Conservation (phyloP, 64 coral and sea anemone genomes). For the Montipora cactus region DNA sequence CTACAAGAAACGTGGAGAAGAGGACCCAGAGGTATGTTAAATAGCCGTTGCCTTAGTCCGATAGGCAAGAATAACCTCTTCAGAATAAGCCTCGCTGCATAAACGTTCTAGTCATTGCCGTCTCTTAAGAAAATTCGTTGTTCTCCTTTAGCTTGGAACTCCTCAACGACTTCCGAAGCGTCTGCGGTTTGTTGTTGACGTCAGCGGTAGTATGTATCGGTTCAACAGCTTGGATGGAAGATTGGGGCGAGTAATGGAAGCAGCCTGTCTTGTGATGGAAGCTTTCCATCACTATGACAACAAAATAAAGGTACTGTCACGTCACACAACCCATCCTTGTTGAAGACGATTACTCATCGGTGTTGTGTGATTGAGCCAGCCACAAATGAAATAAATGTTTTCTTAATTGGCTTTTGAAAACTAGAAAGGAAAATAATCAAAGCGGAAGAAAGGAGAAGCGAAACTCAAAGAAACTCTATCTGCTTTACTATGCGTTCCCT, state of each 20-base stretch:
- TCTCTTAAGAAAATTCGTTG: background rate
- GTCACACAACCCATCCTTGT: background rate
- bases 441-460: no score
- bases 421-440: no score
- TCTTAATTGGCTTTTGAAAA: no score
- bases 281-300: conserved; percentile 91
- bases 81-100: no score
- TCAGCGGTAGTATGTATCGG: conserved; percentile 99
- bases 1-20: conserved; percentile 94
- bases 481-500: no score
- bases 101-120: background rate
- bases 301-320: conserved; percentile 86
- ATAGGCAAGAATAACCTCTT: no score
- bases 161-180: conserved; percentile 92
- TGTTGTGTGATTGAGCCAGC: no score
- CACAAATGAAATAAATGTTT: no score
- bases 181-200: conserved; percentile 97
- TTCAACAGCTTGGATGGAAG: conserved; percentile 98
- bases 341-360: background rate
- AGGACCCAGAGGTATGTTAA: conserved; percentile 75
- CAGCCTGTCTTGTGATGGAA: conserved; percentile 97
- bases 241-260: conserved; percentile 96
- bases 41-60: no score
- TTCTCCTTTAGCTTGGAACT: conserved; percentile 74
- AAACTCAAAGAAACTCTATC: no score